These are phyloP conservation scores for Monopterus albus DNA, from an alignment of 2,113 vertebrate species.

Conservation along the genomic window DNA sequence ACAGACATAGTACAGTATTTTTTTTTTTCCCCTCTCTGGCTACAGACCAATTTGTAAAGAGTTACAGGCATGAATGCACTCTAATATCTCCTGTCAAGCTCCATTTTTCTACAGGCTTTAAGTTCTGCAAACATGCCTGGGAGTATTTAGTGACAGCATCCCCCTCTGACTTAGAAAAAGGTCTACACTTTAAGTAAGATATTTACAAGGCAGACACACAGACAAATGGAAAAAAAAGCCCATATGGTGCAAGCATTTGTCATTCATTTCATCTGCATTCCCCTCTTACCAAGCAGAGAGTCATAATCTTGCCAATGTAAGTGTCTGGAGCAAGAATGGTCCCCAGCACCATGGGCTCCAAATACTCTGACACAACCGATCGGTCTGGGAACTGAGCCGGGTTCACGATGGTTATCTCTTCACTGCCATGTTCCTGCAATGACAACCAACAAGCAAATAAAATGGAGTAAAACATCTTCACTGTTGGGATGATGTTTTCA, in stretches of 20 bases:
- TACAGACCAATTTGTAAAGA: neutral
- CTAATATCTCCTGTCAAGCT: slow-evolving; percentile 12
- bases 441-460: neutral
- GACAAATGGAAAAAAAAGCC: no score
- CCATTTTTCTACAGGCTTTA: neutral
- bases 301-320: slow-evolving; percentile 90
- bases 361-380: slow-evolving; percentile 86
- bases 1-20: neutral
- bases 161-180: neutral
- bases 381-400: slow-evolving; percentile 93
- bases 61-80: neutral
- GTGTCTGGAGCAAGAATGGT: slow-evolving; percentile 91
- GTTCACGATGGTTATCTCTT: slow-evolving; percentile 92
- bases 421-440: slow-evolving; percentile 85
- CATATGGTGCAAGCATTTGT: neutral
- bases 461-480: neutral
- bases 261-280: neutral
- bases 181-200: neutral
- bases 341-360: slow-evolving; percentile 93
- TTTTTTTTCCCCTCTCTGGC: neutral
- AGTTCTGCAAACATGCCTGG: neutral
- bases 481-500: no score
- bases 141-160: neutral
- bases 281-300: slow-evolving; percentile 90
- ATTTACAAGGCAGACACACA: neutral